Evolutionary conservation across 2,797 vertebrate genomes (phyloP), one percentile per base, ranked within the genome.

Genomic region (Etheostoma nigrum): DNA sequence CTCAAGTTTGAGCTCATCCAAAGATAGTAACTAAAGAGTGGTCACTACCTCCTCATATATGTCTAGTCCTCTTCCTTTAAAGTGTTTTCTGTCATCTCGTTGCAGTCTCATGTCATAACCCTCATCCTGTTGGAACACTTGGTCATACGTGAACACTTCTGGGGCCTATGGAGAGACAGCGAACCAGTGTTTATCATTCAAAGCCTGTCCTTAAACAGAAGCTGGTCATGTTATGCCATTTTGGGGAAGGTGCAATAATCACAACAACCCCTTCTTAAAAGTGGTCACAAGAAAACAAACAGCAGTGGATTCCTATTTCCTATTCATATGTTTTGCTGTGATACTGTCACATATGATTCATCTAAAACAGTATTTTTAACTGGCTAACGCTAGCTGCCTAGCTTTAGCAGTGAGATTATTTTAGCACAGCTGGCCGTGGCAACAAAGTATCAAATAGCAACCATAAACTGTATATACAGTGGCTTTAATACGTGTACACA

Each of bases 81-180:
- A 78, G 0, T 97, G 95, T 49, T 87, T 84, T 85, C 96, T 94
- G 89, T 98, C 96, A 70, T 97, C 96, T 6, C 95, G 89, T 40
- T 92, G 93, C 73, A 96, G 82, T 53, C 86, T 93, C 60, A 92
- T 87, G 57, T 98, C 90, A 2, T 95, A 98, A 23, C 92, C 94
- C 25, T 93, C 90, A 0, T 76, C 64, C 75, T 89, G 89, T 74
- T 93, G 90, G 87, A 96, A 95, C 70, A 97, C 14, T 12, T 85
- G 91, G 91, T 97, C 96, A 0, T 96, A 97, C 51, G 91, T 85
- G 80, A 91, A 95, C 72, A 91, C 73, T 9, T 93, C 75, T 61
- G 91, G 90, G 78, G 84, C 82, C 97, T 98, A 79, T 4, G 4
- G 48, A 49, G 23, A 79, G 12, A 69, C 51, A 12, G 6, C 0